Conservation (phyloP, 2,888 invertebrate genomes). For the Sepioteuthis lessoniana region DNA sequence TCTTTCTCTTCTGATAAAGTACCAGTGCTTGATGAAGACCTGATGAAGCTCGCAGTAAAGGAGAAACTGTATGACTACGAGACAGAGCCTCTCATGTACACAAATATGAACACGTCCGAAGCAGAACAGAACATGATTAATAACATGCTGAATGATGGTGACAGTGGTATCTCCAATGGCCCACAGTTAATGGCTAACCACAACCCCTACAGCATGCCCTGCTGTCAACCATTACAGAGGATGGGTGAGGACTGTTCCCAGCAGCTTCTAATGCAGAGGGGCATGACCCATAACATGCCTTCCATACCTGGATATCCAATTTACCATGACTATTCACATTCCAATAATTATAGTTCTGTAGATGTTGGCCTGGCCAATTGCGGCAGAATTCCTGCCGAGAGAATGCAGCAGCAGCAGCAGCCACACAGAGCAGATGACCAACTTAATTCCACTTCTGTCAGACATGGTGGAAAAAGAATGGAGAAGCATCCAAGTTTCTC, state of each 20-base stretch:
- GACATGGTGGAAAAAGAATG: not conserved
- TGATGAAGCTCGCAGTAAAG: slow-evolving; percentile 49
- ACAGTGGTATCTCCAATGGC: slow-evolving; percentile 48
- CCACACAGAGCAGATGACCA: slow-evolving; percentile 34
- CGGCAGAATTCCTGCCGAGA: not conserved
- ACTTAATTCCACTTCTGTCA: slow-evolving; percentile 36
- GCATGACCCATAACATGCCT: not conserved
- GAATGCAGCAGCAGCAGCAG: slow-evolving; percentile 6
- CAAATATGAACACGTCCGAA: slow-evolving; percentile 51
- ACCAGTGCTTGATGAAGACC: slow-evolving; percentile 48
- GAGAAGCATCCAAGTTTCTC: slow-evolving; percentile 40
- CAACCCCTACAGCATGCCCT: not conserved
- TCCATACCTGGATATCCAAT: slow-evolving; percentile 8
- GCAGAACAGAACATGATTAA: slow-evolving; percentile 59
- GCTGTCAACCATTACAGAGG: not conserved
- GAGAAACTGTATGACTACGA: slow-evolving; percentile 50
- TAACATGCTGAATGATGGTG: slow-evolving; percentile 52
- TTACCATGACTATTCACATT: slow-evolving; percentile 43
- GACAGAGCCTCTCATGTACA: slow-evolving; percentile 52
- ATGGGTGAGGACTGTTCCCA: slow-evolving; percentile 34
- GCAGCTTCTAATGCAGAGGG: slow-evolving; percentile 34
- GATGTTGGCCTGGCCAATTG: slow-evolving; percentile 44
- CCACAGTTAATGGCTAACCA: slow-evolving; percentile 37
- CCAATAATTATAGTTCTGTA: slow-evolving; percentile 41
- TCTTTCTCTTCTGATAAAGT: slow-evolving; percentile 57